Percentiles rank a stretch among this genome's conserved stretches.
These are phyloP conservation scores for Desoria tigrina DNA, from an alignment of 2,888 invertebrate genomes.

Conservation along the genomic window DNA sequence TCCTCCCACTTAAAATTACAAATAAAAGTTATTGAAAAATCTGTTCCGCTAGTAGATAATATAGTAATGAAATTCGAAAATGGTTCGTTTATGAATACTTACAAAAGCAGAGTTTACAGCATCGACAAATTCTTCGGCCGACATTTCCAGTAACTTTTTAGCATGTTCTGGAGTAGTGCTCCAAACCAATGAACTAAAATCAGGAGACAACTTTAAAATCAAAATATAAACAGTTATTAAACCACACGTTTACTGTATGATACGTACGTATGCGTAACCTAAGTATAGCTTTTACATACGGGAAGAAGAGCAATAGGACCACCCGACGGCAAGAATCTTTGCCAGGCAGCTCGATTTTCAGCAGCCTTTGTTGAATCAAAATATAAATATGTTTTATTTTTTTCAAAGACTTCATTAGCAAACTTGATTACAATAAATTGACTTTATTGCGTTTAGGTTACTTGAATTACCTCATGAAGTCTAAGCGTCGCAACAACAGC, in stretches of 20 bases:
- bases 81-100: too few species aligned
- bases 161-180: conserved; percentile 75
- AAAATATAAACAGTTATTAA: background rate
- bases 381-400: conserved; percentile 13
- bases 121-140: conserved; percentile 81
- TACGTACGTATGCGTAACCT: too few species aligned
- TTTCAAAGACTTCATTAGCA: too few species aligned
- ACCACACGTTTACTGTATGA: background rate
- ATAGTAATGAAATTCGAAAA: background rate
- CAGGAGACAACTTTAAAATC: conserved; percentile 65
- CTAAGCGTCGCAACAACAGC: conserved; percentile 89
- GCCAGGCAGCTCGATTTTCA: conserved; percentile 90
- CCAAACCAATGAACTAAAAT: conserved; percentile 91
- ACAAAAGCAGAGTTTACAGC: conserved; percentile 83
- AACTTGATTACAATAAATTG: too few species aligned
- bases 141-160: conserved; percentile 68
- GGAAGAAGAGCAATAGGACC: conserved; percentile 93
- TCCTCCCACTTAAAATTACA: conserved; percentile 63
- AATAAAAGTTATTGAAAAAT: conserved; percentile 15
- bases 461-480: conserved; percentile 70
- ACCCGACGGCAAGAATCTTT: conserved; percentile 79
- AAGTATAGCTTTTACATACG: conserved; percentile 57
- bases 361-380: too few species aligned
- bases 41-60: conserved; percentile 17
- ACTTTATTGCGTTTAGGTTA: too few species aligned